phyloP scores from a whole-genome alignment of 2,113 vertebrate species.

The Henicopernis longicauda region DNA sequence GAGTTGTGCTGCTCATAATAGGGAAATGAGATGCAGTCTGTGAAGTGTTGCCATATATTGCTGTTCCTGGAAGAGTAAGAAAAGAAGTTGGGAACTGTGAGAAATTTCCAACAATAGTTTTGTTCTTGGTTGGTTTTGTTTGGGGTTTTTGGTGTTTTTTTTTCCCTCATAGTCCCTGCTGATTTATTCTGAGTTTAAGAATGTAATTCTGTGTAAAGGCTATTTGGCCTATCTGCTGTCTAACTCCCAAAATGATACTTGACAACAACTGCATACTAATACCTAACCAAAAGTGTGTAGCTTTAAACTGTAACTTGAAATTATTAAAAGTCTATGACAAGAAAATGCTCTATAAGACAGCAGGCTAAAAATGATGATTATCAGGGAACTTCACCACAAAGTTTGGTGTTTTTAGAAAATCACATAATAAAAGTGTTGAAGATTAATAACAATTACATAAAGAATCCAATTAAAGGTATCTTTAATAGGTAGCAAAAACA shows the following conservation, averaged over 20 bases:
- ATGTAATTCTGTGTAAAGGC: neutral
- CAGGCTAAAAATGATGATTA: neutral
- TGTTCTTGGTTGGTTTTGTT: neutral
- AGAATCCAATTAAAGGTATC: neutral
- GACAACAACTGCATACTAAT: neutral
- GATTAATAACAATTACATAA: neutral
- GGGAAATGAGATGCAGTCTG: neutral
- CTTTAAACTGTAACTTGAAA: neutral
- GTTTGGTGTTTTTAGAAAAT: neutral
- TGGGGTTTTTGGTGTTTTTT: fast-evolving
- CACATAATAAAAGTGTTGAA: neutral
- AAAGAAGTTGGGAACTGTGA: neutral
- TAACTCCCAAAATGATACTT: neutral
- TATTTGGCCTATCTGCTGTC: neutral
- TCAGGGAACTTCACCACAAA: neutral
- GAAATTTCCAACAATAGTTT: neutral
- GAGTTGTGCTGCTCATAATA: neutral
- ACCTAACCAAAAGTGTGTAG: neutral
- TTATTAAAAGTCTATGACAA: neutral
- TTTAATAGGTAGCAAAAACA: neutral
- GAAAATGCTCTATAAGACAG: neutral
- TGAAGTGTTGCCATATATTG: neutral
- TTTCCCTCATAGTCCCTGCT: neutral
- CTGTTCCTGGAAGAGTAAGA: neutral
- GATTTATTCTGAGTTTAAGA: neutral